Conservation (phyloP, 2,888 invertebrate species). For the Camptogramma bilineatum region DNA sequence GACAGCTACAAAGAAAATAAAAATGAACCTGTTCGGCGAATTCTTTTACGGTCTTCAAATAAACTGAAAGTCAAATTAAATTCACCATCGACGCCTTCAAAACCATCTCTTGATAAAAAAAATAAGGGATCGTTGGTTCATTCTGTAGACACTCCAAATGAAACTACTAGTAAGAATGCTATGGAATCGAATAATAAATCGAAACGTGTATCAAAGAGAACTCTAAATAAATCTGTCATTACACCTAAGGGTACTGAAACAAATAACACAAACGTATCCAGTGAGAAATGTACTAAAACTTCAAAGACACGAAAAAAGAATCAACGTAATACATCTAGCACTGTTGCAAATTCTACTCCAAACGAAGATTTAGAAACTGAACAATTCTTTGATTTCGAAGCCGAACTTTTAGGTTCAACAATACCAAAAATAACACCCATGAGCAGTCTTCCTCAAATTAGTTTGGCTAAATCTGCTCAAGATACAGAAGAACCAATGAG, state of each 20-base stretch:
- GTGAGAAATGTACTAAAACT: slow-evolving; percentile 8
- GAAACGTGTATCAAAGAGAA: slow-evolving; percentile 36
- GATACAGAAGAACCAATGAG: not conserved
- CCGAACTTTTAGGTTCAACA: slow-evolving; percentile 51
- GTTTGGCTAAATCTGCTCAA: not conserved
- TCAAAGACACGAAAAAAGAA: slow-evolving; percentile 4
- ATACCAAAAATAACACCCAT: slow-evolving; percentile 46
- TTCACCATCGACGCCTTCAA: slow-evolving; percentile 18
- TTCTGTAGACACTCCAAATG: slow-evolving; percentile 10
- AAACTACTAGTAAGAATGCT: slow-evolving; percentile 14
- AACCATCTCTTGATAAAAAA: slow-evolving; percentile 34
- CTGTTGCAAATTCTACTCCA: slow-evolving; percentile 1
- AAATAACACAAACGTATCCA: slow-evolving; percentile 7
- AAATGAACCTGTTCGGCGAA: slow-evolving; percentile 49
- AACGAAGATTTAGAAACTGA: slow-evolving; percentile 1
- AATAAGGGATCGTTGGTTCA: slow-evolving; percentile 26
- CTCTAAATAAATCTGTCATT: slow-evolving; percentile 32
- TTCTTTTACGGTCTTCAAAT: slow-evolving; percentile 61
- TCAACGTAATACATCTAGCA: slow-evolving; percentile 1
- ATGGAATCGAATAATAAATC: slow-evolving; percentile 15
- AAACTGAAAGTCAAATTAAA: slow-evolving; percentile 42
- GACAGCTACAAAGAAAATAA: slow-evolving; percentile 55
- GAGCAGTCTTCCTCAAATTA: slow-evolving; percentile 1
- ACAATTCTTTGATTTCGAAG: slow-evolving; percentile 51
- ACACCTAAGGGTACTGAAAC: slow-evolving; percentile 12